A percentile compares a stretch with the other conserved stretches of the same genome.
These are phyloP conservation scores for Mormyrus lacerda DNA, from an alignment of 2,113 vertebrate genomes.

Conservation along the genomic window DNA sequence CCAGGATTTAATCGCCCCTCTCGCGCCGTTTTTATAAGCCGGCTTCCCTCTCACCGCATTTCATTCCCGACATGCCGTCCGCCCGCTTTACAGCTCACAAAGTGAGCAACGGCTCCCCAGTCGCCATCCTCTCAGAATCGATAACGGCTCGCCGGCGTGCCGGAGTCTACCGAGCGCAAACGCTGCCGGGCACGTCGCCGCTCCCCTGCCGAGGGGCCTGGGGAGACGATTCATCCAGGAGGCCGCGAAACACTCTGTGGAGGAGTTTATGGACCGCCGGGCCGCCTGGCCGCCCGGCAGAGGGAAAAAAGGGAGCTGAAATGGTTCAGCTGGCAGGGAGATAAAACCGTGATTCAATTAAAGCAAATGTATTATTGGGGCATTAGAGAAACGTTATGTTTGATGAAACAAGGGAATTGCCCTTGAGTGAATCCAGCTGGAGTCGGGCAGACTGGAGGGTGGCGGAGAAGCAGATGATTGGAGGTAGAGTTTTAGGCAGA, in stretches of 20 bases:
- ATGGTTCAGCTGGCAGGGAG: not conserved
- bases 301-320: not conserved
- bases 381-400: slow-evolving; percentile 13
- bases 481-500: not conserved
- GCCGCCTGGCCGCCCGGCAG: not conserved
- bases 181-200: not conserved
- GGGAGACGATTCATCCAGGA: not conserved
- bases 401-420: slow-evolving; percentile 6
- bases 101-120: not conserved
- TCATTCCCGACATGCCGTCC: not conserved
- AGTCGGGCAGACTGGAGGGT: too few relatives aligned
- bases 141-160: not conserved
- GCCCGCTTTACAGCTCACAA: not conserved
- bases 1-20: not conserved
- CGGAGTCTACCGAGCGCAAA: not conserved
- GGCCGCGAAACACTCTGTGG: not conserved
- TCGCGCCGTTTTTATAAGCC: not conserved
- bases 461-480: not conserved
- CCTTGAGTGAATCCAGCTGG: slow-evolving; percentile 1
- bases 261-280: not conserved
- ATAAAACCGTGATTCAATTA: slow-evolving; percentile 15
- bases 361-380: slow-evolving; percentile 8
- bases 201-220: not conserved
- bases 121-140: not conserved
- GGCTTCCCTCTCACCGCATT: not conserved